Percentiles rank a stretch among this genome's conserved stretches.
Conservation (phyloP, 2,113 vertebrate species). For the Origma solitaria region DNA sequence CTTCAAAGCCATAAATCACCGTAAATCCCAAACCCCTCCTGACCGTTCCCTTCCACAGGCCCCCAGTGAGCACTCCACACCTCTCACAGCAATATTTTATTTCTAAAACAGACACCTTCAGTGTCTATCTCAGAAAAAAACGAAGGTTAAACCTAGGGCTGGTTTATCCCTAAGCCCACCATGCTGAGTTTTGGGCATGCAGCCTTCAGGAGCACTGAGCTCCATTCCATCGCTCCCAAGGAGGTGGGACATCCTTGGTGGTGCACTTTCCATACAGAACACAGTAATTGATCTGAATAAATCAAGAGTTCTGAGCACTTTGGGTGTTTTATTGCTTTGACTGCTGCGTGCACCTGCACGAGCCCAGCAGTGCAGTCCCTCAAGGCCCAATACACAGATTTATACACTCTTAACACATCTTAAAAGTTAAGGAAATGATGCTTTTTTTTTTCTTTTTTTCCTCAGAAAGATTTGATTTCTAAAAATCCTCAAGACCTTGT, state of each 20-base stretch:
- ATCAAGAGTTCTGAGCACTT: background rate
- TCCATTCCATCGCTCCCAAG: background rate
- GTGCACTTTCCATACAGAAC: background rate
- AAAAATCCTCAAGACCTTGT: background rate
- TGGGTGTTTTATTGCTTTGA: background rate
- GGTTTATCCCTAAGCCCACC: background rate
- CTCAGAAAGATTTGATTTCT: background rate
- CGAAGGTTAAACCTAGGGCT: background rate
- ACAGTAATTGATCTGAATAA: background rate
- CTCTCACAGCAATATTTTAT: background rate
- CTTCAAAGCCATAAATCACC: background rate
- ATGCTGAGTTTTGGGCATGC: accelerated
- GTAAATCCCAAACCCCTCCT: background rate
- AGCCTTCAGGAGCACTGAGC: background rate
- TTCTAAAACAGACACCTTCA: background rate
- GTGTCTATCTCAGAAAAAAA: background rate
- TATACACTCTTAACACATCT: slow-evolving; percentile 14
- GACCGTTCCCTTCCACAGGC: accelerated
- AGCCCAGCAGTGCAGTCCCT: background rate
- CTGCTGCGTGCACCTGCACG: background rate
- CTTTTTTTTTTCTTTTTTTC: background rate
- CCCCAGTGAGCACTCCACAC: background rate
- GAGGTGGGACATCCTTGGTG: background rate
- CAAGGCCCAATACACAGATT: slow-evolving; percentile 1
- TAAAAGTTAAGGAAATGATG: background rate